Conservation (phyloP, 1,140 invertebrate genomes). For the Archivesica marissinica region DNA sequence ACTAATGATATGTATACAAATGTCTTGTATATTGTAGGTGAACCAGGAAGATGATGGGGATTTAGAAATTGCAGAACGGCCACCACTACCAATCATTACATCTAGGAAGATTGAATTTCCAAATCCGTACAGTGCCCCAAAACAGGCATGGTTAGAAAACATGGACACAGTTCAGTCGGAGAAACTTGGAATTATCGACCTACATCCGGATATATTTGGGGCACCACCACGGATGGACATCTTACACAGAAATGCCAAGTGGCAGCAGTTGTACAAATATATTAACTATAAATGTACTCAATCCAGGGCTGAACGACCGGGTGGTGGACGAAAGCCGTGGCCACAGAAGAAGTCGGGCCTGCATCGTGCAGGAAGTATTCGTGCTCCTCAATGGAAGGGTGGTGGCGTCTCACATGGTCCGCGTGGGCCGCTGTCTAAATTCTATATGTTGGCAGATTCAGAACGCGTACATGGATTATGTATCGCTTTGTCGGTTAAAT, state of each 20-base stretch:
- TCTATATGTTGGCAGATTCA: constrained; percentile 95
- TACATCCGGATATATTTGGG: constrained; percentile 95
- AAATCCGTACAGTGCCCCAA: constrained; percentile 81
- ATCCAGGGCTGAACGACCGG: constrained; percentile 92
- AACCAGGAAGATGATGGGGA: neutral
- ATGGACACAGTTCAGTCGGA: constrained; percentile 91
- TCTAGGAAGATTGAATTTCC: constrained; percentile 77
- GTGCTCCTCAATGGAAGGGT: constrained; percentile 92
- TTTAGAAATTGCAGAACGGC: neutral
- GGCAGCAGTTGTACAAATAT: constrained; percentile 94
- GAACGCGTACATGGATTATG: constrained; percentile 91
- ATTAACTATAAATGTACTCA: constrained; percentile 84
- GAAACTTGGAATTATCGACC: constrained; percentile 92
- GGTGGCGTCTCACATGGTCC: constrained; percentile 95
- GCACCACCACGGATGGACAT: constrained; percentile 93
- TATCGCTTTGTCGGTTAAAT: constrained; percentile 93
- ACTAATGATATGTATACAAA: no score
- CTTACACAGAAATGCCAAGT: constrained; percentile 93
- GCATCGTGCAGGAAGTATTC: constrained; percentile 95
- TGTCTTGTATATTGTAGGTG: no score
- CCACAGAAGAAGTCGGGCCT: constrained; percentile 96
- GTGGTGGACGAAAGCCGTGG: constrained; percentile 96
- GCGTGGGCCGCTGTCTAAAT: constrained; percentile 93
- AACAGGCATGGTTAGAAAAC: constrained; percentile 97
- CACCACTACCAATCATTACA: constrained; percentile 69